phyloP scores from a whole-genome alignment of 2,888 invertebrate species.

The Eristalis tenax region DNA sequence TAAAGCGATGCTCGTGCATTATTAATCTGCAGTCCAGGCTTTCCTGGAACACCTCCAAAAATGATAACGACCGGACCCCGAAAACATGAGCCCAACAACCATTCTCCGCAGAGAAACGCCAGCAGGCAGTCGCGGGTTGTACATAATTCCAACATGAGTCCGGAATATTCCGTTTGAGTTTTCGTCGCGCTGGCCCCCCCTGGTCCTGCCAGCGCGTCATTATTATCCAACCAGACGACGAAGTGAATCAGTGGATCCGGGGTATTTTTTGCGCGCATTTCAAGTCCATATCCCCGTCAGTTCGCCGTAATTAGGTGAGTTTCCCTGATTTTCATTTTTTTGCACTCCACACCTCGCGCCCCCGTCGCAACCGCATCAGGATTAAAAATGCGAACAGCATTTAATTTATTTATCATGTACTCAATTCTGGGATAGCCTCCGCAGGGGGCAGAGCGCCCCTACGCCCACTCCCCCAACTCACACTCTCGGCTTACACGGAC shows the following conservation, averaged over 20 bases:
- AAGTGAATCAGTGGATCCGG: background rate
- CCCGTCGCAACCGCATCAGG: background rate
- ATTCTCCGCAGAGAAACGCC: too few relatives aligned
- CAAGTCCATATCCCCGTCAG: background rate
- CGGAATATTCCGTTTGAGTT: background rate
- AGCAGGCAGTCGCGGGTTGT: too few relatives aligned
- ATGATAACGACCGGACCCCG: background rate
- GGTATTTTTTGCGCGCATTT: background rate
- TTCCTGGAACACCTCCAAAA: conserved; percentile 8
- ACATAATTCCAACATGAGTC: background rate
- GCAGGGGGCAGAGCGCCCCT: background rate
- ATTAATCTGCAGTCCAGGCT: conserved; percentile 2
- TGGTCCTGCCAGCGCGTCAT: background rate
- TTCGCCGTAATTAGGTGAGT: background rate
- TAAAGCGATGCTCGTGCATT: conserved; percentile 13
- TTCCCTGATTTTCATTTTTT: background rate
- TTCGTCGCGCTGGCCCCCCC: background rate
- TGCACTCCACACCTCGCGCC: background rate
- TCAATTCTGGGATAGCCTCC: background rate
- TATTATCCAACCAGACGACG: background rate
- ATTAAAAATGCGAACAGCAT: conserved; percentile 8
- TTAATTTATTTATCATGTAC: conserved; percentile 42
- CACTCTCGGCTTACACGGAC: background rate
- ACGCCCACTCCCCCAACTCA: background rate
- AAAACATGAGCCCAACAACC: background rate